Evolutionary conservation across 2,888 invertebrate species (phyloP), one percentile per base, ranked within the genome.

Genomic region (Drosophila tanythrix): DNA sequence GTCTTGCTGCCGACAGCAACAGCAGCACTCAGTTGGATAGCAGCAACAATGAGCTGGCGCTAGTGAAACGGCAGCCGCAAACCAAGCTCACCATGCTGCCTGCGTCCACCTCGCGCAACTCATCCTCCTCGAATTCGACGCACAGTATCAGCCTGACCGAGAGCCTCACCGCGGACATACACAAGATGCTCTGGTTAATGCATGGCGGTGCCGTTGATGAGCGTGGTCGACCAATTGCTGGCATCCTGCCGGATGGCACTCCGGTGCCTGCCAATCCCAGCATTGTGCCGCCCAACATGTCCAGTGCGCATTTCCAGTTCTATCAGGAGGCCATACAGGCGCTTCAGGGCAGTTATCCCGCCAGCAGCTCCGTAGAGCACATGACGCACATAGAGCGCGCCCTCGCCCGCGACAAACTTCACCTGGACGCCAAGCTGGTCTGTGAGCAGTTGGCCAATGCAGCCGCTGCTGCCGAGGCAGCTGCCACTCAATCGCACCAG

Each of bases 91-190:
- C 85, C 93, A 94, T 81, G 96, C 96, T 96, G 93, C 94, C 80
- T 7, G 61, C 93, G 93, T 18, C 27, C 33, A 93, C 81, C 92
- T 95, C 93, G 92, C 94, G 86, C 91, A 94, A 94, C 79, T 95
- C 95, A 38, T 95, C 95, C 13, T 94, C 95, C 64, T 91, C 95
- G 92, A 87, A 89, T 10, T 89, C 95, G 92, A 92, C 95, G 93
- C 91, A 94, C 93, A 93, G 95, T 94, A 86, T 95, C 93, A 93
- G 95, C 93, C 38, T 90, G 21, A 79, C 93, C 92, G 83, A 95
- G 93, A 93, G 94, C 92, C 92, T 93, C 93, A 90, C 91, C 1
- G 92, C 92, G 13, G 93, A 93, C 57, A 91, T 92, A 48, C 92
- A 92, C 61, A 92, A 91, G 79, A 92, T 92, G 89, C 84, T 92